phyloP scores from a whole-genome alignment of 1,140 invertebrate genomes.

The Solenopsis invicta region DNA sequence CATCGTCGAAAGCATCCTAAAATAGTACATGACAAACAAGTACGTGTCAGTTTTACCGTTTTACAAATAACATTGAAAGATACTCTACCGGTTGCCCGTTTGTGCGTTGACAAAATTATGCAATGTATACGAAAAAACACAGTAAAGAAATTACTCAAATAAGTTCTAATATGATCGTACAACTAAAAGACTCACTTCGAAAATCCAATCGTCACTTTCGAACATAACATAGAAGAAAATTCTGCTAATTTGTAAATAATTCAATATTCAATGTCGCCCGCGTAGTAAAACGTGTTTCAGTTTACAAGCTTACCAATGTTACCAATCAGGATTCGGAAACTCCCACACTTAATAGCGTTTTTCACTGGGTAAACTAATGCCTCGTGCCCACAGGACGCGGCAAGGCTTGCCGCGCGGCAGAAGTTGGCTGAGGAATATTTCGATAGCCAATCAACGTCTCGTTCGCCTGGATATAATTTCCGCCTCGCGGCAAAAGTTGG shows the following conservation, averaged over 20 bases:
- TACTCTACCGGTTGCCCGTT: background rate
- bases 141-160: background rate
- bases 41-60: background rate
- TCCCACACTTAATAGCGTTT: too few species aligned
- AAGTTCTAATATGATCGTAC: constrained; percentile 4
- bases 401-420: too few species aligned
- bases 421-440: too few species aligned
- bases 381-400: too few species aligned
- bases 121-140: background rate
- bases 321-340: too few species aligned
- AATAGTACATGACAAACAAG: constrained; percentile 34
- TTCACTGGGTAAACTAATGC: too few species aligned
- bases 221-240: constrained; percentile 50
- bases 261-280: background rate
- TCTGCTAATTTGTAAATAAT: background rate
- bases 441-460: too few species aligned
- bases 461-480: too few species aligned
- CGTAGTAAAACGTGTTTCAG: background rate
- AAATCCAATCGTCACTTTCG: constrained; percentile 61
- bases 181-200: constrained; percentile 46
- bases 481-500: too few species aligned
- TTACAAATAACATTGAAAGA: background rate
- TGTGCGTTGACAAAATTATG: background rate
- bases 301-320: too few species aligned
- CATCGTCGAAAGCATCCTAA: constrained; percentile 72